Evolutionary conservation across 2,888 invertebrate species (phyloP).

Genomic region (Machimus rusticus): DNA sequence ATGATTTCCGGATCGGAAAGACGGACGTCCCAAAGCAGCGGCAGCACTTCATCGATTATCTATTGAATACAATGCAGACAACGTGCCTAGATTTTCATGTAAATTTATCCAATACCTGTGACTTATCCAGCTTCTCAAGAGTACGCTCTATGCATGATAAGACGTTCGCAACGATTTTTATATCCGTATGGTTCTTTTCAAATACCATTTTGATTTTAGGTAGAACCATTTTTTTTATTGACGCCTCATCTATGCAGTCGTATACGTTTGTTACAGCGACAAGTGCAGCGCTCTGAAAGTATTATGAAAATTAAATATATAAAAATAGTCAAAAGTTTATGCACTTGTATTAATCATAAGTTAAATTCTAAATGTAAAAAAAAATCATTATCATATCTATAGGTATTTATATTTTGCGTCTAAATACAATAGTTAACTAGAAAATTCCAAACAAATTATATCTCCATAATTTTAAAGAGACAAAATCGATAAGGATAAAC

Average conservation of each 20-base stretch:
- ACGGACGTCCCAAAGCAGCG: slow-evolving; percentile 84
- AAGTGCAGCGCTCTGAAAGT: slow-evolving; percentile 82
- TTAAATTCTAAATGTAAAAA: neutral
- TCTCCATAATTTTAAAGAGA: no score
- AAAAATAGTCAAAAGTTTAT: neutral
- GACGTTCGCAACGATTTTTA: slow-evolving; percentile 81
- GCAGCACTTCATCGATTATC: slow-evolving; percentile 89
- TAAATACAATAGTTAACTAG: no score
- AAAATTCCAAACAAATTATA: no score
- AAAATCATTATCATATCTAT: neutral
- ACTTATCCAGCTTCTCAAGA: slow-evolving; percentile 82
- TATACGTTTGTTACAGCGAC: slow-evolving; percentile 86
- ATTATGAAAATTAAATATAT: neutral
- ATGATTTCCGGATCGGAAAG: slow-evolving; percentile 89
- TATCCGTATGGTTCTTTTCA: slow-evolving; percentile 80
- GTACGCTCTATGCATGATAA: slow-evolving; percentile 82
- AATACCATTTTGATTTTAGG: slow-evolving; percentile 83
- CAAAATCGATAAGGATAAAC: no score
- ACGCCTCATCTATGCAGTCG: slow-evolving; percentile 82
- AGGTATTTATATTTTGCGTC: no score
- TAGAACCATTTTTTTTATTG: slow-evolving; percentile 80
- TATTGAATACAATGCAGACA: slow-evolving; percentile 48
- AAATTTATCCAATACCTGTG: slow-evolving; percentile 64
- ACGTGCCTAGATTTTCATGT: neutral
- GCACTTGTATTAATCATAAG: no score